phyloP scores from a whole-genome alignment of 2,888 invertebrate species.

The Desoria tigrina region DNA sequence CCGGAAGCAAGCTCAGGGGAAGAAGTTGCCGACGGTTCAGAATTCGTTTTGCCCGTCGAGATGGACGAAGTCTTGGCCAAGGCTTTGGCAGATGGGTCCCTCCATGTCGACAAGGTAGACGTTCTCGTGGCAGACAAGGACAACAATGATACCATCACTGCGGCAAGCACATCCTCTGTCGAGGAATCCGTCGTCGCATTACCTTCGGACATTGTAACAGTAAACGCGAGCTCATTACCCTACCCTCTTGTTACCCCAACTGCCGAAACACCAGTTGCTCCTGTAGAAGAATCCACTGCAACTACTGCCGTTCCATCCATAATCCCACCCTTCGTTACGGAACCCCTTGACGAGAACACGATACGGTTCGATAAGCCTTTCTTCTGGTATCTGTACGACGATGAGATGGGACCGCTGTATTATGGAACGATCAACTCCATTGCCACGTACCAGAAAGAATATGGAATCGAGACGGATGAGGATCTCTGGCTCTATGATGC shows the following conservation, averaged over 20 bases:
- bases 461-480: constrained; percentile 44
- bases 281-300: neutral
- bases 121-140: constrained; percentile 34
- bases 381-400: constrained; percentile 44
- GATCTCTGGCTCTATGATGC: constrained; percentile 45
- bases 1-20: constrained; percentile 24
- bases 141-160: constrained; percentile 32
- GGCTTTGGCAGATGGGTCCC: constrained; percentile 26
- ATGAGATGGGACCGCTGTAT: constrained; percentile 40
- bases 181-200: constrained; percentile 12
- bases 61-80: constrained; percentile 29
- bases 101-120: constrained; percentile 34
- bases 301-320: constrained; percentile 26
- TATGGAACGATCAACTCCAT: constrained; percentile 39
- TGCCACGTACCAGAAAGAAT: constrained; percentile 44
- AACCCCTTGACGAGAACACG: constrained; percentile 28
- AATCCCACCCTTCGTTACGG: constrained; percentile 21
- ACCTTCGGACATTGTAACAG: neutral
- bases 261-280: neutral
- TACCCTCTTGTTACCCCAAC: neutral
- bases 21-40: constrained; percentile 22
- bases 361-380: constrained; percentile 39
- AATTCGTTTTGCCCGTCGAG: constrained; percentile 36
- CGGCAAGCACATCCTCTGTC: constrained; percentile 14
- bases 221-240: constrained; percentile 2